Evolutionary conservation across 1,140 invertebrate genomes (phyloP).

Genomic region (Chrysopa pallens): DNA sequence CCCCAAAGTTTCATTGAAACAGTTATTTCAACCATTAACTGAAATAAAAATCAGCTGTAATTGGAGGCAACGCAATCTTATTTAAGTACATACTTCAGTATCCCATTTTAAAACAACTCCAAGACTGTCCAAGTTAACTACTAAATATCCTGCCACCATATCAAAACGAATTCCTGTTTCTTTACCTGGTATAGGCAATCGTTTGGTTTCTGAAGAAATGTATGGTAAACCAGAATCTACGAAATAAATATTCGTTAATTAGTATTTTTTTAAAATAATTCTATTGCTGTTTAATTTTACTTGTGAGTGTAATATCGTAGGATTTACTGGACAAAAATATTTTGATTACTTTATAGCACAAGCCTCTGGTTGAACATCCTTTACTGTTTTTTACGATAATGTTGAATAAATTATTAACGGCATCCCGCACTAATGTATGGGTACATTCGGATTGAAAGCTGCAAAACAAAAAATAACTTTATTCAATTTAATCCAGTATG

Average conservation of each 20-base stretch:
- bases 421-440: conserved; percentile 44
- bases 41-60: conserved; percentile 8
- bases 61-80: background rate
- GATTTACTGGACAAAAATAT: conserved; percentile 46
- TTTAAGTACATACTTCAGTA: conserved; percentile 13
- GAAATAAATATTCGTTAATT: conserved; percentile 3
- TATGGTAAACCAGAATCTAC: conserved; percentile 30
- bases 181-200: conserved; percentile 45
- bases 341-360: conserved; percentile 36
- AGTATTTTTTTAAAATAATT: conserved; percentile 1
- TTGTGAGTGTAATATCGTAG: no score
- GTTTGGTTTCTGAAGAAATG: conserved; percentile 31
- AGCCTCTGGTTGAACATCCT: conserved; percentile 18
- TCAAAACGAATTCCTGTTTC: conserved; percentile 47
- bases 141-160: conserved; percentile 43
- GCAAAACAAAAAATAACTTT: conserved; percentile 13
- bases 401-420: conserved; percentile 42
- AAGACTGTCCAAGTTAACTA: conserved; percentile 42
- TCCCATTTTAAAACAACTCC: conserved; percentile 65
- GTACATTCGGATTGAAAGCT: conserved; percentile 43
- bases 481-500: background rate
- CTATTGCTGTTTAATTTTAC: background rate
- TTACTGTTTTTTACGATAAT: conserved; percentile 36
- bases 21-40: conserved; percentile 41
- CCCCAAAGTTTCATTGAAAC: conserved; percentile 52